These are phyloP conservation scores for Seriola dumerili DNA, from an alignment of 2,113 vertebrate genomes.

Conservation along the genomic window DNA sequence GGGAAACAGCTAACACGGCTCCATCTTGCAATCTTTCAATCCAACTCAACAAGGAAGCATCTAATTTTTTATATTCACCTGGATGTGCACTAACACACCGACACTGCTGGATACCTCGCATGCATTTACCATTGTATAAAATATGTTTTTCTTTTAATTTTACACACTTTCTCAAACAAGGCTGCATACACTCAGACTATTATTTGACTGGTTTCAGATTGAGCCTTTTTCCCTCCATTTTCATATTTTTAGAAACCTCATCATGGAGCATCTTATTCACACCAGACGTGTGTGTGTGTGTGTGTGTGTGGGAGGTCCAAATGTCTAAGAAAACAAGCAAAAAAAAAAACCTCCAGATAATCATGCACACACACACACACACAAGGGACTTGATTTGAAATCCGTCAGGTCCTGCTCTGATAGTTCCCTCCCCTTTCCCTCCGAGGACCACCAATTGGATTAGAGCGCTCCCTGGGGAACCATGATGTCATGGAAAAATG, in stretches of 20 bases:
- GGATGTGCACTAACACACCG: too few species aligned
- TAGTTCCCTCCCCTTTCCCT: not conserved
- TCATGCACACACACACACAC: not conserved
- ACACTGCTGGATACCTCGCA: too few species aligned
- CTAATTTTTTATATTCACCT: too few species aligned
- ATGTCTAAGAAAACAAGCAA: not conserved
- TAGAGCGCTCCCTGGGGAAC: slow-evolving; percentile 7
- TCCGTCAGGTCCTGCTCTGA: slow-evolving; percentile 24
- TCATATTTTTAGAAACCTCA: not conserved
- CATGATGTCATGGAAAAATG: slow-evolving; percentile 69
- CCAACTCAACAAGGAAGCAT: too few species aligned
- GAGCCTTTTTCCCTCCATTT: not conserved
- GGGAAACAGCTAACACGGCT: too few species aligned
- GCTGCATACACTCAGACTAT: too few species aligned
- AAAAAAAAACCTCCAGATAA: not conserved
- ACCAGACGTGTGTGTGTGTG: not conserved
- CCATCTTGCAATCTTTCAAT: too few species aligned
- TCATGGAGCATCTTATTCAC: not conserved
- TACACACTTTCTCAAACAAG: too few species aligned
- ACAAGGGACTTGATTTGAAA: slow-evolving; percentile 4
- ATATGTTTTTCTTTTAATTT: not conserved
- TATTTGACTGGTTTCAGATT: not conserved
- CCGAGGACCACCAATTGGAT: slow-evolving; percentile 30
- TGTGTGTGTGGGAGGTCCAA: not conserved
- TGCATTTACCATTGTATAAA: not conserved